Conservation (phyloP, 2,113 vertebrate species). For the Macrotus californicus region DNA sequence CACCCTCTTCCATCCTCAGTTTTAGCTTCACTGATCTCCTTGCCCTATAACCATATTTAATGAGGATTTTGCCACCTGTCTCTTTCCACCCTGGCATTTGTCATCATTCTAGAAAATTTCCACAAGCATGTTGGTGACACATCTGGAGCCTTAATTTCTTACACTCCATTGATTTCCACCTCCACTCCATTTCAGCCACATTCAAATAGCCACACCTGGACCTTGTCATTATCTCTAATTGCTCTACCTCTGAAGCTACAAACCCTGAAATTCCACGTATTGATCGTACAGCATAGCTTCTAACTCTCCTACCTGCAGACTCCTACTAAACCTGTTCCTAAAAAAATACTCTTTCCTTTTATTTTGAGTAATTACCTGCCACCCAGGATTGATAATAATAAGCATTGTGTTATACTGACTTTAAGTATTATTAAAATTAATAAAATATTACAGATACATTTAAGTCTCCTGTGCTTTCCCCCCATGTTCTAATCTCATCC, state of each 20-base stretch:
- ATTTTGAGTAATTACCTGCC: not conserved
- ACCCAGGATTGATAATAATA: not conserved
- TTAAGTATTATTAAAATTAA: not conserved
- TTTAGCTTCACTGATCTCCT: not conserved
- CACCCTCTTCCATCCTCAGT: not conserved
- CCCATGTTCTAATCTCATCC: not conserved
- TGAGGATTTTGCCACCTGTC: not conserved
- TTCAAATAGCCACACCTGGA: not conserved
- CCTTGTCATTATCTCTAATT: not conserved
- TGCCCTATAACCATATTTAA: not conserved
- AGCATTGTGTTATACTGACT: not conserved
- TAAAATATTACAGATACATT: not conserved
- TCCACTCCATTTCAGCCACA: not conserved
- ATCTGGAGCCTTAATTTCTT: not conserved
- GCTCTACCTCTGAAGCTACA: not conserved
- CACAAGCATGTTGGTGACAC: not conserved
- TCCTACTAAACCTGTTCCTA: not conserved
- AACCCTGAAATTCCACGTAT: not conserved
- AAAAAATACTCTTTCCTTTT: not conserved
- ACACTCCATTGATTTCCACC: not conserved
- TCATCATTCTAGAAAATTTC: slow-evolving; percentile 7
- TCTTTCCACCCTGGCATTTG: not conserved
- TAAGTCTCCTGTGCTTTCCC: not conserved
- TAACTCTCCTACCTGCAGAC: not conserved
- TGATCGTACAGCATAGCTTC: not conserved